Evolutionary conservation across 1,140 invertebrate species (phyloP), one percentile per base, ranked within the genome.

Genomic region (Caenorhabditis remanei): DNA sequence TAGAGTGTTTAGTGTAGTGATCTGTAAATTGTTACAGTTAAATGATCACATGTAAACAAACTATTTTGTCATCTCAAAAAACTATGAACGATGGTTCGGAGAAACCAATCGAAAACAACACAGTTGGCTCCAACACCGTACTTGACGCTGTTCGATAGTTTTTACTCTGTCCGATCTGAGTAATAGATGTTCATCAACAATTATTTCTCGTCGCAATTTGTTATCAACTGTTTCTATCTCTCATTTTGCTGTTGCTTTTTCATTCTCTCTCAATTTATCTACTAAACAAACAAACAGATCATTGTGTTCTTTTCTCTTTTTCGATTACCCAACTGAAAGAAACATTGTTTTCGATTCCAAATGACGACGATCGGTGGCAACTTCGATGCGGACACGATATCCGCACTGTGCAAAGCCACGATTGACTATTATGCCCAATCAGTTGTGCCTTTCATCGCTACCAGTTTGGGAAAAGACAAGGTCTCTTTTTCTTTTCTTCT

Each of bases 381-480:
- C 56, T 55, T 84, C 16, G 56, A 84, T n/a, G 56, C 83, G 8
- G 58, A 55, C 58, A 84, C 32, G 32, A 55, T 84, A 63, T 58
- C 56, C n/a, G 83, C 53, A 11, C 53, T 84, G 53, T 58, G 53
- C 56, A 55, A 84, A 48, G 43, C 58, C 56, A 84, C 83, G 13
- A 16, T 84, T 14, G 50, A 63, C 24, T 84, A 84, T 63, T 84
- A 84, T 84, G 83, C 56, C 40, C 83, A 84, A 40, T 8, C 61
- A 24, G 61, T 63, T 19, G 61, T 63, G 61, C 61, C 61, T 24
- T 48, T 55, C 56, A 11, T 84, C 41, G 56, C 46, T 46, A 48
- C 41, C 83, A 58, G 56, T 63, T 48, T 84, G 55, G 58, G 41
- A 55, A 55, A 50, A 50, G 75, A 53, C 21, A 83, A 55, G 55